phyloP scores from a whole-genome alignment of 1,140 invertebrate species.

The Carposina sasakii region DNA sequence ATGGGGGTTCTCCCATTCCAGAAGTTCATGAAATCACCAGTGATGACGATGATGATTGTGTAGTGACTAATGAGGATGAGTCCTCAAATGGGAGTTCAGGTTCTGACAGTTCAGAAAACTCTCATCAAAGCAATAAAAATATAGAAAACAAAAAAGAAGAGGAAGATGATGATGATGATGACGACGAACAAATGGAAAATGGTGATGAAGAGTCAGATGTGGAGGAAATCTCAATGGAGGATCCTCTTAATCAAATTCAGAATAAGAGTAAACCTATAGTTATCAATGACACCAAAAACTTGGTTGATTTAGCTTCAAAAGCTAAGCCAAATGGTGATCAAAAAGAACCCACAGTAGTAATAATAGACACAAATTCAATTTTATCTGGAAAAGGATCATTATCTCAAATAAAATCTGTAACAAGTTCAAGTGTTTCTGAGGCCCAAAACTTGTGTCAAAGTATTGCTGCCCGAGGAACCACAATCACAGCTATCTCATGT shows the following conservation, averaged over 20 bases:
- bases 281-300: slow-evolving; percentile 74
- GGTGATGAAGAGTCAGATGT: slow-evolving; percentile 62
- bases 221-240: slow-evolving; percentile 75
- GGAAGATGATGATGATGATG: slow-evolving; percentile 71
- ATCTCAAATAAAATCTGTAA: slow-evolving; percentile 38
- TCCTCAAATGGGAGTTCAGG: slow-evolving; percentile 58
- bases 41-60: slow-evolving; percentile 59
- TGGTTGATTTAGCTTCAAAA: slow-evolving; percentile 53
- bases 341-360: slow-evolving; percentile 61
- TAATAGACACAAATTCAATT: slow-evolving; percentile 65
- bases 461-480: slow-evolving; percentile 68
- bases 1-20: slow-evolving; percentile 51
- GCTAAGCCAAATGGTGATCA: slow-evolving; percentile 65
- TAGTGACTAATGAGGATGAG: slow-evolving; percentile 57
- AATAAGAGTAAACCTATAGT: slow-evolving; percentile 76
- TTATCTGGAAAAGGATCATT: slow-evolving; percentile 49
- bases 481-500: slow-evolving; percentile 67
- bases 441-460: slow-evolving; percentile 67
- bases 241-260: slow-evolving; percentile 75
- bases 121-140: slow-evolving; percentile 77
- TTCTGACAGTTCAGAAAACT: slow-evolving; percentile 66
- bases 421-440: slow-evolving; percentile 39
- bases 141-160: slow-evolving; percentile 76
- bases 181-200: slow-evolving; percentile 77
- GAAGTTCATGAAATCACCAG: slow-evolving; percentile 66